Base-by-base conservation (phyloP, 1,140 invertebrate species). In the Trachelipus rathkii region DNA sequence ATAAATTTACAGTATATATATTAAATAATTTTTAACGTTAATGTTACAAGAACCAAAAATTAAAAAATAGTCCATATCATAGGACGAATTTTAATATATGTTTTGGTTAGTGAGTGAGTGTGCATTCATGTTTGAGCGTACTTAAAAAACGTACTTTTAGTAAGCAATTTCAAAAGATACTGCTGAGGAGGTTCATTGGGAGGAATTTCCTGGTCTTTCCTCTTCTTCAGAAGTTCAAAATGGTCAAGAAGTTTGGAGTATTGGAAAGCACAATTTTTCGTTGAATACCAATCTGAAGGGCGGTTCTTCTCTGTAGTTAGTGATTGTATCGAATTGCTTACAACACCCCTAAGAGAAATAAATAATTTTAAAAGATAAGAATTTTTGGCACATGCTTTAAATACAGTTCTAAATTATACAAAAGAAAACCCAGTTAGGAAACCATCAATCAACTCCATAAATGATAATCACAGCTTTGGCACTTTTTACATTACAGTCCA, bases 221-320 rank as follows among this genome's bases (percentile, higher is more conserved):
- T 96, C 4, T 94, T 89, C 84, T 95, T 95, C 6, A 93, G 93
- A 21, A 91, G 92, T 82, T 95, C 94, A 15, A 93, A 89, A 83
- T 92, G 91, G 82, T 95, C 94, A 13, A 96, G 84, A 4, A 97
- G 83, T 45, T 90, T 88, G 23, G 91, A 89, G 86, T 96, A 97
- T 83, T 97, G 95, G 0, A 92, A 88, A 0, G 93, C 94, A 88
- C 95, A 97, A 81, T 93, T 91, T 85, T 95, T 96, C 83, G 93
- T 92, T 0, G 93, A 94, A 84, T 95, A 96, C 92, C 94, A 97
- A 84, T 97, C 95, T 0, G 87, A 82, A 1, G 94, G 93, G 76
- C 93, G 85, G 75, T 90, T 90, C 73, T 89, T 88, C 82, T 95
- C 93, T 70, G 75, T 81, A 71, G 82, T 86, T 83, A 85, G 87